Evolutionary conservation across 2,113 vertebrate genomes (phyloP), one percentile per base, ranked within the genome.

Genomic region (Grus americana): DNA sequence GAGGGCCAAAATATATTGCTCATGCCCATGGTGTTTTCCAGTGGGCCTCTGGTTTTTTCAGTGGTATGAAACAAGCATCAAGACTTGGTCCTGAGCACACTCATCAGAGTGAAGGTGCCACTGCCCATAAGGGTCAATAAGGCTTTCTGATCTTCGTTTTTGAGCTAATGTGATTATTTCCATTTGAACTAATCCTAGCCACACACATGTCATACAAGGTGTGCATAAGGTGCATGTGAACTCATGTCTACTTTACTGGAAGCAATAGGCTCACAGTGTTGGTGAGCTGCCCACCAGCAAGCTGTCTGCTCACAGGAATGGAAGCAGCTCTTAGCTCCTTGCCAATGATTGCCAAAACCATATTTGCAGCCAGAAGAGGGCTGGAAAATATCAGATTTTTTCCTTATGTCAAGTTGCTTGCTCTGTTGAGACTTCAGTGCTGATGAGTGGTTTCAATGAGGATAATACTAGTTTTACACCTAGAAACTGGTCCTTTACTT

Each of bases 201-300:
- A 34, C 29, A 52, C 27, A 11, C 0, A 5, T 47, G 2, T 46
- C 17, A n/a, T 10, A 42, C 1, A 9, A 86, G 54, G 50, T 9
- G 17, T 29, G n/a, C 17, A 5, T 13, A 62, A 57, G 46, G 21
- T 54, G 3, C 10, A 11, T 20, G 50, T 59, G 74, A 80, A 58
- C 62, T 76, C 27, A 8, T 4, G 4, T 18, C 42, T 54, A 0
- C 40, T 70, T 30, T 34, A 26, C 62, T 36, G 81, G 47, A 59
- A 87, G 46, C 52, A 42, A 38, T 4, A 36, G 36, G 49, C 20
- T 88, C 9, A 10, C 3, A n/a, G 61, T 0, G 8, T 15, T 20
- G 66, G 15, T 62, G 22, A 87, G 21, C n/a, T 74, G 40, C 47
- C 36, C 62, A 85, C 34, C 38, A 85, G 36, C 7, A 27, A 91